A percentile compares a stretch with the other conserved stretches of the same genome.
Evolutionary conservation across 2,113 vertebrate genomes (phyloP).

Genomic region (Danionella cerebrum): DNA sequence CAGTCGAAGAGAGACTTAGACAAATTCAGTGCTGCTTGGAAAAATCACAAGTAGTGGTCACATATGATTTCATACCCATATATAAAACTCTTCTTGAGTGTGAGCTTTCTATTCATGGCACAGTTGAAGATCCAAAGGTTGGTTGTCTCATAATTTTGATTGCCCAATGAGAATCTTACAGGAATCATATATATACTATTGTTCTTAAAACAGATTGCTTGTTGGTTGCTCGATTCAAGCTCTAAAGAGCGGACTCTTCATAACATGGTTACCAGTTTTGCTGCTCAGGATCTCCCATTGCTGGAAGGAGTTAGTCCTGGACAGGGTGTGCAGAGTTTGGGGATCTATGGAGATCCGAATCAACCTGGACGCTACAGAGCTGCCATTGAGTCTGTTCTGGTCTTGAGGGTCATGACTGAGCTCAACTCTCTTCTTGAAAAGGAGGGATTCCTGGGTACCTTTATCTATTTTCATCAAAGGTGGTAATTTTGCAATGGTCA

Average conservation of each 20-base stretch:
- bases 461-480: too few relatives aligned
- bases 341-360: constrained; percentile 54
- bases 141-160: too few relatives aligned
- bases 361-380: constrained; percentile 79
- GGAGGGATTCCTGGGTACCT: constrained; percentile 77
- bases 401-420: constrained; percentile 70
- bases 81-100: constrained; percentile 86
- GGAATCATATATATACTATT: too few relatives aligned
- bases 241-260: constrained; percentile 83
- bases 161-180: too few relatives aligned
- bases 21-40: constrained; percentile 68
- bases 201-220: constrained; percentile 72
- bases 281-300: constrained; percentile 74
- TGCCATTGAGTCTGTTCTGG: constrained; percentile 75
- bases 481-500: too few relatives aligned
- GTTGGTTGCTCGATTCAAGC: constrained; percentile 85
- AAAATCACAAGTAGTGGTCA: constrained; percentile 52
- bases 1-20: constrained; percentile 71
- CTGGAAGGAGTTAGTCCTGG: constrained; percentile 71
- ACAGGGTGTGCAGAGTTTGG: constrained; percentile 71
- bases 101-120: constrained; percentile 74
- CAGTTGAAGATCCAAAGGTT: constrained; percentile 92
- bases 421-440: constrained; percentile 70
- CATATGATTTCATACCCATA: constrained; percentile 79
- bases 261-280: constrained; percentile 83